Evolutionary conservation across 2,888 invertebrate species (phyloP).

Genomic region (Caenorhabditis macrosperma): DNA sequence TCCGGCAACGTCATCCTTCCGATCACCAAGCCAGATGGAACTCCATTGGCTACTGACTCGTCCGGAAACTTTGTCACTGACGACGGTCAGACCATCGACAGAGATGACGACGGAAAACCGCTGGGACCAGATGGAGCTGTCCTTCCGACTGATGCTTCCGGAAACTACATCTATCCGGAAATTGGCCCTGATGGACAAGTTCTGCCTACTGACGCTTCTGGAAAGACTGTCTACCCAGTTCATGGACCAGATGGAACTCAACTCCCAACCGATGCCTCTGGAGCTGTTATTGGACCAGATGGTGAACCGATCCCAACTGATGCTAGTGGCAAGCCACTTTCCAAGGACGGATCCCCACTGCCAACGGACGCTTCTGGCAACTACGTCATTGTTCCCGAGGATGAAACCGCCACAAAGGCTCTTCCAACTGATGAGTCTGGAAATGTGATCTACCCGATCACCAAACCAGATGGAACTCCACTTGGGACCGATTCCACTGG

Average conservation of each 20-base stretch:
- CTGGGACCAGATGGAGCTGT: conserved; percentile 53
- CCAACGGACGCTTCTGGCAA: conserved; percentile 67
- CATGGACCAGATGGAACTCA: conserved; percentile 53
- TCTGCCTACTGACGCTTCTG: conserved; percentile 27
- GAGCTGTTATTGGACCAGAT: conserved; percentile 61
- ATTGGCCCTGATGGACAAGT: conserved; percentile 45
- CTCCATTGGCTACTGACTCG: conserved; percentile 29
- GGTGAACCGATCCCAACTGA: conserved; percentile 64
- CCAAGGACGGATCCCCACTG: conserved; percentile 45
- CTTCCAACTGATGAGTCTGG: conserved; percentile 51
- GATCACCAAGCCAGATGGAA: conserved; percentile 46
- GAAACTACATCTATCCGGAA: conserved; percentile 49
- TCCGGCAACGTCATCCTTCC: conserved; percentile 64
- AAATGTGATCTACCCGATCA: conserved; percentile 59
- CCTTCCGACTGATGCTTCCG: conserved; percentile 43
- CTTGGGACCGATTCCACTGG: conserved; percentile 53
- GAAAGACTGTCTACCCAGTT: conserved; percentile 22
- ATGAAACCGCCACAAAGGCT: conserved; percentile 7
- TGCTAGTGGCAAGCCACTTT: conserved; percentile 59
- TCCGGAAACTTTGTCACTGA: conserved; percentile 7
- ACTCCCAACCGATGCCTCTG: conserved; percentile 55
- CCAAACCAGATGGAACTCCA: conserved; percentile 38
- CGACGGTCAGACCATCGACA: conserved; percentile 24
- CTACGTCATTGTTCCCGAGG: conserved; percentile 35
- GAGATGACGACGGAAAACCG: conserved; percentile 41